A percentile compares a stretch with the other conserved stretches of the same genome.
Conservation (phyloP, 1,140 invertebrate species). For the Conus ventricosus region DNA sequence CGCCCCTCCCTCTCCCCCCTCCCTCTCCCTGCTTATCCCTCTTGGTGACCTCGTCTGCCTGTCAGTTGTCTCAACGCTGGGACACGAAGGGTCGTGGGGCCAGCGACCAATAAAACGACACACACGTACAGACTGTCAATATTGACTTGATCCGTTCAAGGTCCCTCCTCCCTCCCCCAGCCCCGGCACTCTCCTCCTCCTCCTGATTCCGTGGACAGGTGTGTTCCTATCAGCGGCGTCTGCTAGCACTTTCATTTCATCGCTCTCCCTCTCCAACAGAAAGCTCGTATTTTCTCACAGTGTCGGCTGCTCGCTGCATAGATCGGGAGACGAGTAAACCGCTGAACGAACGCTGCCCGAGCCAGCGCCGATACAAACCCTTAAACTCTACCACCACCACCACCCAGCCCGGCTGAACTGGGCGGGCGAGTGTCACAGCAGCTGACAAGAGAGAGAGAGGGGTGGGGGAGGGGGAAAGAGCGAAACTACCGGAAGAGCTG, state of each 20-base stretch:
- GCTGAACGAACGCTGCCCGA: background rate
- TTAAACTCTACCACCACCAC: background rate
- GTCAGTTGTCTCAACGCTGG: too few relatives aligned
- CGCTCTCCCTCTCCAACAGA: background rate
- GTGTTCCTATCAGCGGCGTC: too few relatives aligned
- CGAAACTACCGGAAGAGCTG: slow-evolving; percentile 16
- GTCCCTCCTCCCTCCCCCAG: background rate
- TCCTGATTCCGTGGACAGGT: too few relatives aligned
- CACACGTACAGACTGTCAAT: background rate
- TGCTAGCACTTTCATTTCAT: too few relatives aligned
- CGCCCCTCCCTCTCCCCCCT: too few relatives aligned
- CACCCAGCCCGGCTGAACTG: background rate
- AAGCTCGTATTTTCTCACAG: background rate
- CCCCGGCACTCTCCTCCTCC: background rate
- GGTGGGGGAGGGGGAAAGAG: background rate
- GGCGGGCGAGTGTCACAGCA: background rate
- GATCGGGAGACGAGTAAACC: background rate
- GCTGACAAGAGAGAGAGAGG: background rate
- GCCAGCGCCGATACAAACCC: background rate
- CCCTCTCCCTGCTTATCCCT: too few relatives aligned
- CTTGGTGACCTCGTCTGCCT: too few relatives aligned
- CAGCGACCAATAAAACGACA: background rate
- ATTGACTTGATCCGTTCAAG: background rate
- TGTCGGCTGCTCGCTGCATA: background rate
- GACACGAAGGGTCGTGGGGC: background rate